A percentile compares a stretch with the other conserved stretches of the same genome.
phyloP scores from a whole-genome alignment of 2,888 invertebrate species.

The Ennomos fuscantarius region DNA sequence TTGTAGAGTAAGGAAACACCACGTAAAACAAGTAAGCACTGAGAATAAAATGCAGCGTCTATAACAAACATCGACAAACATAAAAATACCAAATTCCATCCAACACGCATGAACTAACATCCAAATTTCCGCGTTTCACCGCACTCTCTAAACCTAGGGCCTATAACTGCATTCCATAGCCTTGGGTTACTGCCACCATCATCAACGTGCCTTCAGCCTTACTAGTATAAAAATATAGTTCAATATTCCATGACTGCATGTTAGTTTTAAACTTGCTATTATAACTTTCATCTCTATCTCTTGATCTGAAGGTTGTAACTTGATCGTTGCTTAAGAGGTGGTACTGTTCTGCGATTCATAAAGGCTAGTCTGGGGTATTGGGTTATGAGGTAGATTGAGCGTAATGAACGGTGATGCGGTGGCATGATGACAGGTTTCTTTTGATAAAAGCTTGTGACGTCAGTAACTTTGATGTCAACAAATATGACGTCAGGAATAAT shows the following conservation, averaged over 20 bases:
- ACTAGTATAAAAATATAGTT: background rate
- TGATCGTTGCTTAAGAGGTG: background rate
- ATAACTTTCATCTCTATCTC: constrained; percentile 4
- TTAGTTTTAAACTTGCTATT: background rate
- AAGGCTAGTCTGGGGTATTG: constrained; percentile 14
- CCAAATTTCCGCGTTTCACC: constrained; percentile 9
- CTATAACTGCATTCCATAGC: constrained; percentile 25
- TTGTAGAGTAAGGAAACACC: too few relatives aligned
- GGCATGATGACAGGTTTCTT: background rate
- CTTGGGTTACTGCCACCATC: background rate
- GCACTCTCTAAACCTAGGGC: constrained; percentile 6
- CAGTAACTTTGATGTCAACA: background rate
- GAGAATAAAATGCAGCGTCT: too few relatives aligned
- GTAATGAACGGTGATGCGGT: constrained; percentile 1
- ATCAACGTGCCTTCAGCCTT: background rate
- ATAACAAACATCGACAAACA: background rate
- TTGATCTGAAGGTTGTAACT: constrained; percentile 3
- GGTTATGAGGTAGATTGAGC: constrained; percentile 15
- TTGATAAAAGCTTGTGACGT: background rate
- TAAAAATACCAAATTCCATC: constrained; percentile 11
- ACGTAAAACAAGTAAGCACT: too few relatives aligned
- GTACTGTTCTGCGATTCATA: constrained; percentile 24
- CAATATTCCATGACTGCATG: background rate
- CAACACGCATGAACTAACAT: constrained; percentile 1
- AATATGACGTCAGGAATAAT: too few relatives aligned